Evolutionary conservation across 2,888 invertebrate species (phyloP), one percentile per base, ranked within the genome.

Genomic region (Polietes domitor): DNA sequence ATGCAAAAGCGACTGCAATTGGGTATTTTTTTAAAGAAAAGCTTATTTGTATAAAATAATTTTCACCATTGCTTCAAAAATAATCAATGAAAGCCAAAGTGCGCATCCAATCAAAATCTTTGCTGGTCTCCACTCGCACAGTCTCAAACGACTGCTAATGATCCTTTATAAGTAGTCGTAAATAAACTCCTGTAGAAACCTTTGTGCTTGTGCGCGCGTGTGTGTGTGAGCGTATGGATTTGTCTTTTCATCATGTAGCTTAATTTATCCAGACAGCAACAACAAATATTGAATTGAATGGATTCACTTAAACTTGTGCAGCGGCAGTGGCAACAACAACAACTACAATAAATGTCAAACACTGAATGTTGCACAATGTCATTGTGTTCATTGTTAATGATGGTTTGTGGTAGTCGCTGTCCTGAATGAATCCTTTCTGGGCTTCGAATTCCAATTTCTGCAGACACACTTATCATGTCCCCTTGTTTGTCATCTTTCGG

Each of bases 401-500:
- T 65, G 65, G 26, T n/a, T n/a, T 19, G 41, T n/a, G 2, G 21
- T 50, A 43, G 71, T 63, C 63, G 63, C 65, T 79, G 74, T 37
- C 77, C 76, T 80, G 65, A 28, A n/a, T 77, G 74, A 80, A 74
- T 75, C 74, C 80, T 77, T 77, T 80, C 77, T 37, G 58, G 24
- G 37, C 74, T 26, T 28, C 61, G 37, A 47, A 24, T 63, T 24
- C 17, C 4, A 37, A 37, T 80, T 28, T 55, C 80, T 63, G 81
- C 17, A 32, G 78, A 72, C 81, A 72, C 81, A 63, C 78, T 53
- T 65, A 50, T 17, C 70, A 53, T 26, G 61, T 53, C 76, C 28
- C 65, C 47, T 73, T 73, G 58, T 68, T 43, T 68, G 68, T 68
- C 68, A 41, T 68, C 41, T 41, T 37, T 41, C 15, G 21, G 24